Percentiles rank a stretch among this genome's conserved stretches.
These are phyloP conservation scores for Macrobrachium nipponense DNA, from an alignment of 1,140 invertebrate species.

Conservation along the genomic window DNA sequence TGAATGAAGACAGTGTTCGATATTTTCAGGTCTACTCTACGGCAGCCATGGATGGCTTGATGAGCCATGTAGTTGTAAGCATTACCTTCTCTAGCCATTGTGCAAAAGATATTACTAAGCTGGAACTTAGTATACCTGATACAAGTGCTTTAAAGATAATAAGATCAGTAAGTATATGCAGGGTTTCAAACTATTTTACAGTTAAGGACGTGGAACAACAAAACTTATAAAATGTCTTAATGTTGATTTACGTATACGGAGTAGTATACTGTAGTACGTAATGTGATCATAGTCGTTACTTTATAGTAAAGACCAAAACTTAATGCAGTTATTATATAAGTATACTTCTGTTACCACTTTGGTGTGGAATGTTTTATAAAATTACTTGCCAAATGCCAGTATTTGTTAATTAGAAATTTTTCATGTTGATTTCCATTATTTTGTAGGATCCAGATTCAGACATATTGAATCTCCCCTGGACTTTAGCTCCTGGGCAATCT, in stretches of 20 bases:
- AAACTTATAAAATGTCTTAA: no score
- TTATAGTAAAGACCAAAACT: no score
- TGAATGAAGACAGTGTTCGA: no score
- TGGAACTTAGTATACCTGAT: constrained; percentile 42
- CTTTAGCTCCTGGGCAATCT: constrained; percentile 70
- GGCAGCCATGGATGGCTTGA: constrained; percentile 55
- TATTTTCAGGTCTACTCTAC: constrained; percentile 44
- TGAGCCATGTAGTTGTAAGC: constrained; percentile 50
- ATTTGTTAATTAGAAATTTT: no score
- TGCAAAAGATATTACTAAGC: constrained; percentile 42
- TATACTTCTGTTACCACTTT: no score
- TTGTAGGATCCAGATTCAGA: constrained; percentile 58
- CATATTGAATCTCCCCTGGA: constrained; percentile 73
- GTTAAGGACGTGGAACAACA: no score
- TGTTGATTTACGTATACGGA: constrained; percentile 27
- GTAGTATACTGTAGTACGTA: no score
- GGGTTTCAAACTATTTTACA: not conserved
- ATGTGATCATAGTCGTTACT: no score
- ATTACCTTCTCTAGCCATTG: constrained; percentile 40
- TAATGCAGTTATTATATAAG: no score
- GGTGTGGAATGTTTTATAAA: no score
- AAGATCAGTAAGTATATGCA: constrained; percentile 37
- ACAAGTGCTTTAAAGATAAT: constrained; percentile 47
- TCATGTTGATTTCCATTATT: not conserved
- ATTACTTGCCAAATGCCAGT: no score